These are phyloP conservation scores for Drosophila mimica DNA, from an alignment of 2,888 invertebrate species.

Conservation along the genomic window DNA sequence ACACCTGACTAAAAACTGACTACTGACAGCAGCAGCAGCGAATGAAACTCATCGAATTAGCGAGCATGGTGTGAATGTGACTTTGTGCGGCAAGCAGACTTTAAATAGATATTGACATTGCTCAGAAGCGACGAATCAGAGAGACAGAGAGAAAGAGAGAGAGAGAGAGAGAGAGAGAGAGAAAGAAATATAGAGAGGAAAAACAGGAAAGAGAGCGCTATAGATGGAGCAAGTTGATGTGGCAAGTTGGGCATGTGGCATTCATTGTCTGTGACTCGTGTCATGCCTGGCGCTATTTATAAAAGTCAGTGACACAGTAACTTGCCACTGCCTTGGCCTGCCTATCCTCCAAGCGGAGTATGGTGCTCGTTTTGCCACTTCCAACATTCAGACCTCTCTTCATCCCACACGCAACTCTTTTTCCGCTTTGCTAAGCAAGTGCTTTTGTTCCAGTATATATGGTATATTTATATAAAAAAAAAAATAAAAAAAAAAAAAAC, in stretches of 20 bases:
- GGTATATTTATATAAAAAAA: constrained; percentile 18
- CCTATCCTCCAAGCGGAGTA: constrained; percentile 13
- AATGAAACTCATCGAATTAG: constrained; percentile 57
- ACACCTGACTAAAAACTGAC: constrained; percentile 29
- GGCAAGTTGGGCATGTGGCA: constrained; percentile 39
- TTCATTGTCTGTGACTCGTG: constrained; percentile 61
- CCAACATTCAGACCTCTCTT: constrained; percentile 35
- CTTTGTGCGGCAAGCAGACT: constrained; percentile 36
- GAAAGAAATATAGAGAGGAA: neutral
- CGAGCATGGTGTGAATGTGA: constrained; percentile 60
- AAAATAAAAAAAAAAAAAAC: neutral
- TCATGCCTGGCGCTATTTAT: constrained; percentile 76
- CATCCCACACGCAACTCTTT: constrained; percentile 64
- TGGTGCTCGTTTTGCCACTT: constrained; percentile 64
- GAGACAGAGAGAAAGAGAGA: neutral
- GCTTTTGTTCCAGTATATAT: constrained; percentile 67
- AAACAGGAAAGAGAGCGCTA: neutral
- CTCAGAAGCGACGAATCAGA: constrained; percentile 4
- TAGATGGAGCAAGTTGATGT: constrained; percentile 39
- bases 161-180: neutral
- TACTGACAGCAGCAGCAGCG: constrained; percentile 5
- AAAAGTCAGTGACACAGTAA: constrained; percentile 80
- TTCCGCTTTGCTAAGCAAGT: constrained; percentile 78
- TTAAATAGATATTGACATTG: constrained; percentile 67
- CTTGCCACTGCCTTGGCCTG: constrained; percentile 56